Percentiles rank a stretch among this genome's conserved stretches.
phyloP scores from a whole-genome alignment of 2,113 vertebrate species.

The Setophaga kirtlandii region DNA sequence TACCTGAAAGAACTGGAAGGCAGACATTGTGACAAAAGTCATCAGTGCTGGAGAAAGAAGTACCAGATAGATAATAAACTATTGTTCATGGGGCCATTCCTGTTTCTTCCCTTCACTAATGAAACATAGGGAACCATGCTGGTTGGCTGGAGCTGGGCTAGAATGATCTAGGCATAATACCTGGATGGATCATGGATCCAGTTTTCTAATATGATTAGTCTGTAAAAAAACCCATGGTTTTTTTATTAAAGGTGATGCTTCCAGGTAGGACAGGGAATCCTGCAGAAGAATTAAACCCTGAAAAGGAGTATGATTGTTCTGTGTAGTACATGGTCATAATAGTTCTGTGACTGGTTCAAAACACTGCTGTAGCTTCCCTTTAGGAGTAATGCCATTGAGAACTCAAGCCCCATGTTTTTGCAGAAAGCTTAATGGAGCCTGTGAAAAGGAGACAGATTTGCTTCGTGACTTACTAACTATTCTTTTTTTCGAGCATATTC shows the following conservation, averaged over 20 bases:
- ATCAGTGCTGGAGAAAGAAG: not conserved
- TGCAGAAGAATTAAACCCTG: not conserved
- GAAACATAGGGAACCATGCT: not conserved
- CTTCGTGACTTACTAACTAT: not conserved
- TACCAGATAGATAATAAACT: not conserved
- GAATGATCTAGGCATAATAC: not conserved
- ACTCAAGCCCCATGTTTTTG: not conserved
- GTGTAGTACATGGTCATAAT: not conserved
- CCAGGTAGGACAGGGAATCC: not conserved
- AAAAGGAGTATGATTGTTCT: not conserved
- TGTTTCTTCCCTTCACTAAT: not conserved
- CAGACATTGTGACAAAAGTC: not conserved
- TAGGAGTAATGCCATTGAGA: not conserved
- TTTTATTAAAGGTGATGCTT: not conserved
- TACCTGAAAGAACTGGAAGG: not conserved
- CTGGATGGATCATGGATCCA: not conserved
- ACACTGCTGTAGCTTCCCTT: not conserved
- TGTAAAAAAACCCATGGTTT: not conserved
- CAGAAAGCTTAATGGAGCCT: not conserved
- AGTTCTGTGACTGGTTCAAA: not conserved
- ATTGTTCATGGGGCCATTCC: not conserved
- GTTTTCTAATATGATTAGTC: not conserved
- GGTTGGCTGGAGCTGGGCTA: not conserved
- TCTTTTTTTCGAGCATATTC: not conserved
- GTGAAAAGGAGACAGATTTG: not conserved